Base-by-base conservation (phyloP, 1,140 invertebrate genomes). In the Lethrus apterus region DNA sequence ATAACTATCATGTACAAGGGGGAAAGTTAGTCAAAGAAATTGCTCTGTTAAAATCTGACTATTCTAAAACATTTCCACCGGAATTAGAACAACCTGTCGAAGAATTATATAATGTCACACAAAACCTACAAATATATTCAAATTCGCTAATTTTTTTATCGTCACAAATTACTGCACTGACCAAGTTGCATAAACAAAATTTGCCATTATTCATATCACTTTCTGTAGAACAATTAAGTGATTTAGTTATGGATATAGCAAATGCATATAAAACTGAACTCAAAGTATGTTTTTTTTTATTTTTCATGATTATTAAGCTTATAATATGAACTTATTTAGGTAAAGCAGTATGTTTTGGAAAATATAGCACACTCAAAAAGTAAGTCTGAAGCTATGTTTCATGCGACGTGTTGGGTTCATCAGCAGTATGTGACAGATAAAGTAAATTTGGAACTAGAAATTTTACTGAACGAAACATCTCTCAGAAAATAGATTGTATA, bases 281-380 rank as follows among this genome's bases (percentile, higher is more conserved):
- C 40, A 46, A 60, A 46, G 61, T 66, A 51, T 38, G 19, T 50
- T 34, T 15, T n/a, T n/a, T 21, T 7, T 21, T 43, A n/a, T 42
- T 1, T 18, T 40, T 46, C 50, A n/a, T 21, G 34, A 15, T 29
- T 11, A 30, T 35, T 38, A n/a, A n/a, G n/a, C 20, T 43, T n/a
- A 9, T 26, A 10, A 36, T 41, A 23, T 29, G 17, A 13, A 8
- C 23, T 29, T 15, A 60, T 63, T n/a, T 44, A 65, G 64, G 46
- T 50, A 7, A 66, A 66, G 46, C n/a, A 57, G 45, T 55, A 48
- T 33, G 50, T 67, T 34, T 44, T 61, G 18, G 60, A 65, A 52
- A 63, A 67, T 55, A 62, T 65, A 35, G 55, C 54, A 5, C 54
- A 62, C 50, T 31, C 55, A n/a, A 59, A 52, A 51, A 56, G 38